phyloP scores from a whole-genome alignment of 2,113 vertebrate genomes.

The Eclectus roratus region DNA sequence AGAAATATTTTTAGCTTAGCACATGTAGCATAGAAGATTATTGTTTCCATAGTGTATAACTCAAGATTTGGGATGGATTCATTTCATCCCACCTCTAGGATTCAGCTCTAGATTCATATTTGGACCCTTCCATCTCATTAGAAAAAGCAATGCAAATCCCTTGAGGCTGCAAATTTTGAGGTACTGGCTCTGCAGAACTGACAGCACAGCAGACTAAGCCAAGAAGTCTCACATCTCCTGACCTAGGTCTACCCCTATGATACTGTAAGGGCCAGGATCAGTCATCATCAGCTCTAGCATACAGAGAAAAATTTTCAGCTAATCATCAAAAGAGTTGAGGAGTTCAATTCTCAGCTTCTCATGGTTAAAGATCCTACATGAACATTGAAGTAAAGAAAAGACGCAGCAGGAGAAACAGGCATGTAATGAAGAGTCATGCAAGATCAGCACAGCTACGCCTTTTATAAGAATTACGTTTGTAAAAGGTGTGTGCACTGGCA shows the following conservation, averaged over 20 bases:
- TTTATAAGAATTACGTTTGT: neutral
- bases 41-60: rapidly evolving
- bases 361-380: neutral
- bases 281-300: neutral
- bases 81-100: neutral
- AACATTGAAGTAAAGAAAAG: neutral
- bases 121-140: neutral
- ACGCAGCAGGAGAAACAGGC: neutral
- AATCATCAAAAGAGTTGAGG: neutral
- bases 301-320: neutral
- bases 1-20: neutral
- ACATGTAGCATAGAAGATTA: neutral
- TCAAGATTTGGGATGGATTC: neutral
- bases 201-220: neutral
- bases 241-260: neutral
- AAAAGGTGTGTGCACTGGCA: neutral
- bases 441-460: neutral
- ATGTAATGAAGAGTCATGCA: neutral
- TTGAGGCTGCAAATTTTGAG: neutral
- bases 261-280: neutral
- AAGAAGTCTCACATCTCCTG: neutral
- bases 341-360: neutral
- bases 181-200: neutral
- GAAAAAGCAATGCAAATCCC: neutral
- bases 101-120: neutral